Percentiles rank a stretch among this genome's conserved stretches.
Conservation (phyloP, 2,888 invertebrate genomes). For the Nemapogon koenigi region DNA sequence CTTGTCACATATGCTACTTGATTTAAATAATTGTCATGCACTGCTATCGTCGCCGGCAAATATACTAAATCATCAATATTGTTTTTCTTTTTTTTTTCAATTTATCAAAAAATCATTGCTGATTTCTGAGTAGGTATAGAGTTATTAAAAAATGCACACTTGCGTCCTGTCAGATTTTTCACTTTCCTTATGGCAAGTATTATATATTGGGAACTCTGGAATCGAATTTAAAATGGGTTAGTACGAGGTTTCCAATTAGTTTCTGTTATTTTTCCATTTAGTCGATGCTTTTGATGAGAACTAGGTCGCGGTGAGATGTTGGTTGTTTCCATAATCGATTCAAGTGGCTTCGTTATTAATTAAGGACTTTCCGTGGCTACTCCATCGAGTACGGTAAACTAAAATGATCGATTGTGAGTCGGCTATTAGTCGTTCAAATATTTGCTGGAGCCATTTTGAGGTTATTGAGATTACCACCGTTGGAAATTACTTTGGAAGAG, state of each 20-base stretch:
- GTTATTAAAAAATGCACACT: no score
- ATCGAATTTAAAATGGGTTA: slow-evolving; percentile 54
- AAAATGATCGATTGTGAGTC: slow-evolving; percentile 38
- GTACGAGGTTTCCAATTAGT: slow-evolving; percentile 58
- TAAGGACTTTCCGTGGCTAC: slow-evolving; percentile 8
- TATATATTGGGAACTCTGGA: slow-evolving; percentile 57
- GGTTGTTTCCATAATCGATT: slow-evolving; percentile 14
- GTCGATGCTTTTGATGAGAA: slow-evolving; percentile 31
- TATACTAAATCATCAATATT: no score
- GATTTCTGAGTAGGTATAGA: no score
- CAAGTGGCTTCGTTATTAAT: slow-evolving; percentile 12
- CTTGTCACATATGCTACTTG: no score
- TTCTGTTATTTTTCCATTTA: slow-evolving; percentile 62
- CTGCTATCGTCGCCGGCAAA: no score
- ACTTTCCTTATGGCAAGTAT: no score
- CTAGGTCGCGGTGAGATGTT: slow-evolving; percentile 29
- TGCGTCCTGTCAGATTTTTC: no score
- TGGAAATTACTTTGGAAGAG: background rate
- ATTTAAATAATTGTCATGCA: no score
- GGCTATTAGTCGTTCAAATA: slow-evolving; percentile 35
- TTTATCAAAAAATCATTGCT: no score
- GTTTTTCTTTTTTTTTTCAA: no score
- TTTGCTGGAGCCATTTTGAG: slow-evolving; percentile 29
- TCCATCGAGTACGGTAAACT: slow-evolving; percentile 22
- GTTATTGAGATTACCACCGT: slow-evolving; percentile 1